A percentile compares a stretch with the other conserved stretches of the same genome.
These are phyloP conservation scores for Alosa sapidissima DNA, from an alignment of 2,797 vertebrate species.

Conservation along the genomic window DNA sequence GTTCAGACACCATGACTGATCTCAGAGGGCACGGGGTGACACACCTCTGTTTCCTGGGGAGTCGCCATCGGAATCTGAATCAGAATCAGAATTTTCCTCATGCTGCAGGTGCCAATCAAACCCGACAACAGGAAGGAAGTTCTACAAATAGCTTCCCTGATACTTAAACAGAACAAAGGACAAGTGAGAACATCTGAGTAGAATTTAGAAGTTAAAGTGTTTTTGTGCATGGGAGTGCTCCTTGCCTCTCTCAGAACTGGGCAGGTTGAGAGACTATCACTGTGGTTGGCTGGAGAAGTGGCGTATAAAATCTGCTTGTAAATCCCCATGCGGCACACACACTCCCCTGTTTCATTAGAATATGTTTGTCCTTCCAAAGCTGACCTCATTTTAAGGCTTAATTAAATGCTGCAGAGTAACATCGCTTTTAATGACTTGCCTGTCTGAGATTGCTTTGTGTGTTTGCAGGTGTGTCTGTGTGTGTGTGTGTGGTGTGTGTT, in stretches of 20 bases:
- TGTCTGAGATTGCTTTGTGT: constrained; percentile 62
- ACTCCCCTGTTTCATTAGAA: constrained; percentile 69
- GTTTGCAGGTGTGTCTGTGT: constrained; percentile 57
- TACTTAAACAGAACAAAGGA: background rate
- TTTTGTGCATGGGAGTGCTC: background rate
- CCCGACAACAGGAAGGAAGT: background rate
- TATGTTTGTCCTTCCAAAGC: constrained; percentile 77
- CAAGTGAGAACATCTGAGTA: background rate
- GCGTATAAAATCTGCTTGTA: constrained; percentile 24
- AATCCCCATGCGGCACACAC: constrained; percentile 42
- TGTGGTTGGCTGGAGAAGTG: background rate
- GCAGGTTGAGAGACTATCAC: background rate
- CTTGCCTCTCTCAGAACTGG: background rate
- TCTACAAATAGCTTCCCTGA: background rate
- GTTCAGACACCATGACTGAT: constrained; percentile 48
- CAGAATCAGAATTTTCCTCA: background rate
- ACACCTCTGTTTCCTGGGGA: background rate
- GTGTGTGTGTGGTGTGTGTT: background rate
- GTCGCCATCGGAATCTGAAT: background rate
- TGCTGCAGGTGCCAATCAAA: background rate
- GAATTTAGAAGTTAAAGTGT: background rate
- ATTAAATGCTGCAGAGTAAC: constrained; percentile 71
- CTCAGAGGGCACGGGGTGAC: constrained; percentile 51
- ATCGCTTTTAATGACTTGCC: constrained; percentile 71
- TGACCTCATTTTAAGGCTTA: constrained; percentile 78